Evolutionary conservation across 2,797 vertebrate genomes (phyloP).

Genomic region (Schizopygopsis malacanthus): DNA sequence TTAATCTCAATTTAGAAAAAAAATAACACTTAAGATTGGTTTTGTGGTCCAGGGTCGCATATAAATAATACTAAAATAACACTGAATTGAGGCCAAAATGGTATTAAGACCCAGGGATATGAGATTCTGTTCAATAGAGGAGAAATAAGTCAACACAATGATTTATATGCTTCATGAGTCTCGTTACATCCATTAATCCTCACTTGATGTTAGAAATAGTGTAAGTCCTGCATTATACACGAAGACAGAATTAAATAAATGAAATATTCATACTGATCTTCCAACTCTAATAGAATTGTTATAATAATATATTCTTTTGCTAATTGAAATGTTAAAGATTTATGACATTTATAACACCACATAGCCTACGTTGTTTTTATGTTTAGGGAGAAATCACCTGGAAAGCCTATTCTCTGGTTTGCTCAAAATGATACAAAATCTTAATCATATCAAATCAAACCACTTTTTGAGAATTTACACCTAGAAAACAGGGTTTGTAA

Average conservation of each 20-base stretch:
- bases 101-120: background rate
- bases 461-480: background rate
- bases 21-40: too few species aligned
- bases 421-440: background rate
- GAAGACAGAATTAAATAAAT: background rate
- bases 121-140: background rate
- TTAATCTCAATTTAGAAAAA: too few species aligned
- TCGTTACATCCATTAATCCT: background rate
- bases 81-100: too few species aligned
- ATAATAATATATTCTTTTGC: background rate
- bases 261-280: constrained; percentile 9
- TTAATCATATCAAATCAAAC: background rate
- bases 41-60: too few species aligned
- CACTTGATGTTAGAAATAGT: background rate
- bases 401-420: background rate
- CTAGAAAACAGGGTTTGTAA: too few species aligned
- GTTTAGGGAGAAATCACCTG: background rate
- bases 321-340: constrained; percentile 12
- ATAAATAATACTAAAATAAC: background rate
- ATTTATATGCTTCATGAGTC: background rate
- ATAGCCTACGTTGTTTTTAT: background rate
- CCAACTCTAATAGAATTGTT: background rate
- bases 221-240: background rate
- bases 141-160: background rate
- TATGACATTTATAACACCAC: background rate